Conservation (phyloP, 2,797 vertebrate genomes). For the Telmatherina bonti region DNA sequence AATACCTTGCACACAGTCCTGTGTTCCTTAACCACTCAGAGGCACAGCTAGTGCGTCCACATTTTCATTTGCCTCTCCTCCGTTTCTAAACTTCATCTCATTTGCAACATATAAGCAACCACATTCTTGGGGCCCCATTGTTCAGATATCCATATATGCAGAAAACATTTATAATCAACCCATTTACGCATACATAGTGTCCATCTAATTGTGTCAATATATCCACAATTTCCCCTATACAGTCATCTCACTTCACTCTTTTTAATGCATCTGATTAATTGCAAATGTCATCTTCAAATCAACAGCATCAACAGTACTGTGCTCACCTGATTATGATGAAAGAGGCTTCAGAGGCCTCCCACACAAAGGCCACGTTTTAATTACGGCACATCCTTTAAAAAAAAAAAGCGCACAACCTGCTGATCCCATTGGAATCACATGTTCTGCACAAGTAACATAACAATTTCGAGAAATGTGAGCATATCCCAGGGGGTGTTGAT, state of each 20-base stretch:
- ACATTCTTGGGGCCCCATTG: not conserved
- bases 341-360: slow-evolving; percentile 65
- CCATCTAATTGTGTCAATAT: too few relatives aligned
- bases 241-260: not conserved
- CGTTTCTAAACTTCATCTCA: not conserved
- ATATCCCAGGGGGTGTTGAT: not conserved
- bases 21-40: slow-evolving; percentile 13
- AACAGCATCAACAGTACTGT: slow-evolving; percentile 25
- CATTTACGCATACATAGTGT: not conserved
- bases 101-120: not conserved
- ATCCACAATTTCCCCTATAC: not conserved
- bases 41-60: not conserved
- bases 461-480: slow-evolving; percentile 9
- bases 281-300: slow-evolving; percentile 20
- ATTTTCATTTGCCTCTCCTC: not conserved
- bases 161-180: not conserved
- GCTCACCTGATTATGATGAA: slow-evolving; percentile 53
- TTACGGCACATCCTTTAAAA: slow-evolving; percentile 39
- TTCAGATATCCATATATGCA: not conserved
- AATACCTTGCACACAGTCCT: slow-evolving; percentile 18
- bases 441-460: slow-evolving; percentile 21
- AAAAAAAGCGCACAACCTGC: slow-evolving; percentile 29
- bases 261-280: slow-evolving; percentile 3
- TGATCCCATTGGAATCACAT: slow-evolving; percentile 34
- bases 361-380: slow-evolving; percentile 60